Conservation (phyloP, 2,797 vertebrate genomes). For the Sitta carolinensis region DNA sequence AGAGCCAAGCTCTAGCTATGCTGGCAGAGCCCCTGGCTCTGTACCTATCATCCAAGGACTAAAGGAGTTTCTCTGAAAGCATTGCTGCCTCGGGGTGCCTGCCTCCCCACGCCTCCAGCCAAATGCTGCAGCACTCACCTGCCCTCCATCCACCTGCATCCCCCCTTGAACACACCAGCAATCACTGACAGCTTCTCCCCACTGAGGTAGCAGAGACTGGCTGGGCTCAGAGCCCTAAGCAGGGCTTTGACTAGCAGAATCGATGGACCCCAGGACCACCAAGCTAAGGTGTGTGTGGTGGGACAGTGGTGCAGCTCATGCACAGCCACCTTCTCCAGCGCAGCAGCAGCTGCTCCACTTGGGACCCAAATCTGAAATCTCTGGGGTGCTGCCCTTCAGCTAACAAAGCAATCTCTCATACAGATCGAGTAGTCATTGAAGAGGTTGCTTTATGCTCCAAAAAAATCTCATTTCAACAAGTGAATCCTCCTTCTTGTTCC, state of each 20-base stretch:
- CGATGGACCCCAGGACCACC: not conserved
- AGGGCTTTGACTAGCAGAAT: not conserved
- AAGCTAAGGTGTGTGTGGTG: not conserved
- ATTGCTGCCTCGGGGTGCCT: not conserved
- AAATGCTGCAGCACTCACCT: not conserved
- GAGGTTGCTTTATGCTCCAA: not conserved
- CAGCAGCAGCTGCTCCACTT: not conserved
- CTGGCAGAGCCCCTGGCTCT: not conserved
- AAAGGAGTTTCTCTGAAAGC: not conserved
- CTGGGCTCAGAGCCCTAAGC: not conserved
- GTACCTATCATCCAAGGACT: not conserved
- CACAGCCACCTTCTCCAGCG: not conserved
- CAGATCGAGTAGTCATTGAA: not conserved
- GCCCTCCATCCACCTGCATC: not conserved
- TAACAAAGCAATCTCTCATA: not conserved
- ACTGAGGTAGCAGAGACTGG: not conserved
- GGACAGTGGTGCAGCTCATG: not conserved
- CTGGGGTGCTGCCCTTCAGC: not conserved
- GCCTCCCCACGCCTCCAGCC: not conserved
- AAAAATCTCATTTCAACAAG: not conserved
- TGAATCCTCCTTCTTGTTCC: not conserved
- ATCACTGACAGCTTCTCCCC: not conserved
- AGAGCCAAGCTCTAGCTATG: not conserved
- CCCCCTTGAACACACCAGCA: not conserved
- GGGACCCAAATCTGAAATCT: not conserved